phyloP scores from a whole-genome alignment of 2,113 vertebrate genomes.

The Gyps fulvus region DNA sequence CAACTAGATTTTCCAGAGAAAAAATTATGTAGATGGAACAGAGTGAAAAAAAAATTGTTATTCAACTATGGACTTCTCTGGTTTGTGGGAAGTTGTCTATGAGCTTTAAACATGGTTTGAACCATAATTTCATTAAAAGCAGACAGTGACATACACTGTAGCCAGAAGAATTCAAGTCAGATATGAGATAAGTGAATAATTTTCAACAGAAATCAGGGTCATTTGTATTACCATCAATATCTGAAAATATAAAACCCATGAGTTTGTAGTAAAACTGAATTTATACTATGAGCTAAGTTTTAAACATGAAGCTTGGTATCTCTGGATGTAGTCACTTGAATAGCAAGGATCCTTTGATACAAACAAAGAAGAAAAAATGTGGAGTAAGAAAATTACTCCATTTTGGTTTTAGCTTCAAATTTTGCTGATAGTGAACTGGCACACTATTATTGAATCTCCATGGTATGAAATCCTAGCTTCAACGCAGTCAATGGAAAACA shows the following conservation, averaged over 20 bases:
- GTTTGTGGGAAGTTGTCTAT: not conserved
- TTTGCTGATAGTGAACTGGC: not conserved
- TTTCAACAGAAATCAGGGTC: not conserved
- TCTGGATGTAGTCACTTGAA: not conserved
- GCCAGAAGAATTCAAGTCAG: not conserved
- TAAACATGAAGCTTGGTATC: not conserved
- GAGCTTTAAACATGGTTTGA: not conserved
- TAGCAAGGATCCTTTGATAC: not conserved
- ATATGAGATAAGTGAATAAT: not conserved
- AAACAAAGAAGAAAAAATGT: not conserved
- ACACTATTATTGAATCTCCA: not conserved
- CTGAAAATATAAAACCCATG: not conserved
- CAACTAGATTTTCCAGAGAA: not conserved
- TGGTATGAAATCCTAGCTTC: not conserved
- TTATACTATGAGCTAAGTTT: not conserved
- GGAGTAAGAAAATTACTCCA: not conserved
- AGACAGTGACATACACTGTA: not conserved
- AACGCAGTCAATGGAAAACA: not conserved
- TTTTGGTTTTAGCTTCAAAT: not conserved
- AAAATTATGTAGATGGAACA: not conserved
- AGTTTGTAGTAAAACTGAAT: not conserved
- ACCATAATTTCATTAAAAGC: not conserved
- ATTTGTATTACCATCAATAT: not conserved
- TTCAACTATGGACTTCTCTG: not conserved
- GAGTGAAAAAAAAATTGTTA: not conserved